These are phyloP conservation scores for Macrosteles quadrilineatus DNA, from an alignment of 1,140 invertebrate genomes.

Conservation along the genomic window DNA sequence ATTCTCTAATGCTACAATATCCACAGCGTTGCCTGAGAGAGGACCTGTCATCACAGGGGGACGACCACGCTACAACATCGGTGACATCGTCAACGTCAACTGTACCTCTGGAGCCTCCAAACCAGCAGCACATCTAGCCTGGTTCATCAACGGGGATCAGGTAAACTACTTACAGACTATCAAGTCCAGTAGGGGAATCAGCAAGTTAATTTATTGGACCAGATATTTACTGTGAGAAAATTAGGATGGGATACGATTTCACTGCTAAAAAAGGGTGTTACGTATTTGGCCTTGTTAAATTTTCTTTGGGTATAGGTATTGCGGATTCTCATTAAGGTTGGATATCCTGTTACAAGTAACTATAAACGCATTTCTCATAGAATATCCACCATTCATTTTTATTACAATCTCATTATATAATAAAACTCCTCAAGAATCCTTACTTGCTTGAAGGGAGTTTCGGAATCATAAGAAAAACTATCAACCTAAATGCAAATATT, in stretches of 20 bases:
- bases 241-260: background rate
- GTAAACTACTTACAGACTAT: constrained; percentile 49
- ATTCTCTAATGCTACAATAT: no score
- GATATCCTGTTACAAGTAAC: no score
- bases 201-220: background rate
- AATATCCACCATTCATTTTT: no score
- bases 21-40: constrained; percentile 71
- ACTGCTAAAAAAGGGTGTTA: background rate
- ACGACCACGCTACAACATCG: constrained; percentile 76
- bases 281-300: no score
- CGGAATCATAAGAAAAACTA: no score
- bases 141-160: constrained; percentile 86
- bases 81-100: constrained; percentile 77
- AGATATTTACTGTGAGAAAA: background rate
- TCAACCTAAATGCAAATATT: no score
- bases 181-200: background rate
- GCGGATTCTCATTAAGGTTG: no score
- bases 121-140: constrained; percentile 77
- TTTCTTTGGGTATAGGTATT: no score
- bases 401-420: no score
- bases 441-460: no score
- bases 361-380: no score
- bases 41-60: constrained; percentile 80
- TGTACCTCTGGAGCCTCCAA: constrained; percentile 82
- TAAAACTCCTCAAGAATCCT: no score